phyloP scores from a whole-genome alignment of 2,113 vertebrate species.

The Cyprinus carpio region DNA sequence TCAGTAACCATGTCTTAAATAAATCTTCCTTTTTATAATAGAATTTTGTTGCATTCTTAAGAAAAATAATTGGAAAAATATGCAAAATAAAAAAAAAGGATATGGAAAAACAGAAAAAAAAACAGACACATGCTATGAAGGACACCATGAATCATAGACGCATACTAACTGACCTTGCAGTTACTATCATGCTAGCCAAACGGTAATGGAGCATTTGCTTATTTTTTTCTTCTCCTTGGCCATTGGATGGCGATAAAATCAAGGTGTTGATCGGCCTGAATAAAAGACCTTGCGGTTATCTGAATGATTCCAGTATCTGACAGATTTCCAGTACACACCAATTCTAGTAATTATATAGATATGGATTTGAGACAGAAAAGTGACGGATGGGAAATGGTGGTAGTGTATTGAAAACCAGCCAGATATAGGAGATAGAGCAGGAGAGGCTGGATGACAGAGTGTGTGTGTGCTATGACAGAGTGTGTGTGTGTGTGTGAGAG shows the following conservation, averaged over 20 bases:
- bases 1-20: conserved; percentile 43
- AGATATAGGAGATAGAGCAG: conserved; percentile 2
- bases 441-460: conserved; percentile 34
- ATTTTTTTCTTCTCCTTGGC: conserved; percentile 26
- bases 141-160: conserved; percentile 43
- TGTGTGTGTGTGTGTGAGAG: not conserved
- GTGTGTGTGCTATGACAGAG: no score
- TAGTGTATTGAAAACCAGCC: conserved; percentile 23
- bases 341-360: not conserved
- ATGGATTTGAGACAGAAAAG: not conserved
- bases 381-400: conserved; percentile 18
- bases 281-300: conserved; percentile 28
- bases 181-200: conserved; percentile 23
- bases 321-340: no score
- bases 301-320: conserved; percentile 4
- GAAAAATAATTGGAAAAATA: conserved; percentile 51
- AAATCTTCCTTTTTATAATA: conserved; percentile 49
- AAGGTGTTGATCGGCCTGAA: conserved; percentile 13
- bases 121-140: conserved; percentile 54
- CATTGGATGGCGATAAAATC: conserved; percentile 41
- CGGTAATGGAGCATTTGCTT: conserved; percentile 22
- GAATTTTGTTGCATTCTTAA: conserved; percentile 49
- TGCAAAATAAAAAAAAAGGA: conserved; percentile 50
- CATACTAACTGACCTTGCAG: conserved; percentile 48
- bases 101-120: no score